These are phyloP conservation scores for Nephrocerus scutellatus DNA, from an alignment of 2,888 invertebrate species.

Conservation along the genomic window DNA sequence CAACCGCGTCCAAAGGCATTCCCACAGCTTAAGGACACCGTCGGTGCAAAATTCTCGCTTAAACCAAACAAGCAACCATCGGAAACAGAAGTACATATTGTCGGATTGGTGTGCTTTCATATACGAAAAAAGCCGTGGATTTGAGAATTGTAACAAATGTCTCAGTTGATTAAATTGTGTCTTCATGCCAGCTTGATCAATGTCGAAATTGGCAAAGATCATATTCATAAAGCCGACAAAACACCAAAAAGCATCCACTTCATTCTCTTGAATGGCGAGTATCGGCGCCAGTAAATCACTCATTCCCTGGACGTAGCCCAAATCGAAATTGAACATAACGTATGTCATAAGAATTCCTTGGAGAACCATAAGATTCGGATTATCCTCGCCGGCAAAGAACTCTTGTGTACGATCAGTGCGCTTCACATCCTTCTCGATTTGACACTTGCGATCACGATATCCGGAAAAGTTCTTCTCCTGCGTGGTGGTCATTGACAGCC, in stretches of 20 bases:
- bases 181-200: conserved; percentile 96
- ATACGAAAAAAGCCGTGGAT: conserved; percentile 79
- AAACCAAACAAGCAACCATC: conserved; percentile 94
- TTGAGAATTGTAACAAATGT: conserved; percentile 70
- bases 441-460: conserved; percentile 81
- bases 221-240: conserved; percentile 96
- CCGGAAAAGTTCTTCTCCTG: conserved; percentile 86
- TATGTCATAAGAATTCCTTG: conserved; percentile 96
- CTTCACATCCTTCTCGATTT: conserved; percentile 96
- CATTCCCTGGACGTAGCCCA: conserved; percentile 97
- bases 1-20: conserved; percentile 89
- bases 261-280: conserved; percentile 78
- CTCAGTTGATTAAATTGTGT: conserved; percentile 80
- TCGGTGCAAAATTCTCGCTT: conserved; percentile 86
- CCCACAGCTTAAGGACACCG: conserved; percentile 90
- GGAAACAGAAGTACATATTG: conserved; percentile 98
- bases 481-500: conserved; percentile 79
- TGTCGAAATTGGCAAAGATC: conserved; percentile 88
- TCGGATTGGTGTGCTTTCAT: conserved; percentile 60
- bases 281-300: conserved; percentile 93
- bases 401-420: conserved; percentile 87
- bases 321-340: conserved; percentile 97
- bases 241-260: conserved; percentile 98
- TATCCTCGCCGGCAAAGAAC: conserved; percentile 90
- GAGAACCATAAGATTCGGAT: conserved; percentile 75